A percentile compares a stretch with the other conserved stretches of the same genome.
Evolutionary conservation across 2,113 vertebrate species (phyloP).

Genomic region (Pseudorasbora parva): DNA sequence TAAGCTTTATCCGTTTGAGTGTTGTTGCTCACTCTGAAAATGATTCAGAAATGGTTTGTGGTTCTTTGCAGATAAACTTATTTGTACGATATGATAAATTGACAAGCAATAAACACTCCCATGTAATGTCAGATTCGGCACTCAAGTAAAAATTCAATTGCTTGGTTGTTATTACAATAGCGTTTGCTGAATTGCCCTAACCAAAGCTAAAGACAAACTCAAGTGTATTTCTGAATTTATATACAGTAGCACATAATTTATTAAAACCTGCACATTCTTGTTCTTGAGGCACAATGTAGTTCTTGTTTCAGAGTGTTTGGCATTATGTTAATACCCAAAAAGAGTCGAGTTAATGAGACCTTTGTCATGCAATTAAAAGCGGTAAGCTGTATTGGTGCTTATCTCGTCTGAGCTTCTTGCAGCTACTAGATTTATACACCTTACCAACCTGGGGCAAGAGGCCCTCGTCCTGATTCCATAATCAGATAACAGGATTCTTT

Average conservation of each 20-base stretch:
- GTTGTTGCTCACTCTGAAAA: not conserved
- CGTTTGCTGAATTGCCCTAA: not conserved
- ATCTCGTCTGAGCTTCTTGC: constrained; percentile 14
- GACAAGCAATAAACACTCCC: not conserved
- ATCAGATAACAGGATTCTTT: constrained; percentile 40
- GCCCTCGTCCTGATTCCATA: not conserved
- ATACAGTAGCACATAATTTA: not conserved
- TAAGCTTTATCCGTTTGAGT: not conserved
- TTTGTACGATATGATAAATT: not conserved
- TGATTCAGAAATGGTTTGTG: not conserved
- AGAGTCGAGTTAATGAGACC: not conserved
- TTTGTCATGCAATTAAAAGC: not conserved
- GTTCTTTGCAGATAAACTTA: not conserved
- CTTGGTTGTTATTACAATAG: not conserved
- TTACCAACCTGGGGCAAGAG: not conserved
- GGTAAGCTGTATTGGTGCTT: not conserved
- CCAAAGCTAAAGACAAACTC: not conserved
- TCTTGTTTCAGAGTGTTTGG: not conserved
- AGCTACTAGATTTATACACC: constrained; percentile 23
- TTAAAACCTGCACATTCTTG: not conserved
- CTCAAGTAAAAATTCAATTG: not conserved
- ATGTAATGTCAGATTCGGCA: not conserved
- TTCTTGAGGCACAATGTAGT: not conserved
- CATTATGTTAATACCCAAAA: not conserved
- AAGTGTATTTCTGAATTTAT: not conserved